Percentiles rank a stretch among this genome's conserved stretches.
Evolutionary conservation across 2,797 vertebrate species (phyloP).

Genomic region (Scyliorhinus canicula): DNA sequence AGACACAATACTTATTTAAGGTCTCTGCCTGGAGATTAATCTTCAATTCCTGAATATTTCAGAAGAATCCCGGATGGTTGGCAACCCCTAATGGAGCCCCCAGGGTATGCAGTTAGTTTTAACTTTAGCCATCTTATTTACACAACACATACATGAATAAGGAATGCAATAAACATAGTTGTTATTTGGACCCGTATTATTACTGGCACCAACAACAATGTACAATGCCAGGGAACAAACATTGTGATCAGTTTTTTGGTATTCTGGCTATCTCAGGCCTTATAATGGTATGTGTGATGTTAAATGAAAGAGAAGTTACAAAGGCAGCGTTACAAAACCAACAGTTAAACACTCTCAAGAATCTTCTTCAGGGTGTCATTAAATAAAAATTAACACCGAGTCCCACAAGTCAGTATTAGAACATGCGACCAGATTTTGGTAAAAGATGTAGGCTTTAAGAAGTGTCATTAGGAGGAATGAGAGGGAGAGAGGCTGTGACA

Average conservation of each 20-base stretch:
- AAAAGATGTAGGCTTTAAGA: neutral
- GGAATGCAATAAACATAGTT: neutral
- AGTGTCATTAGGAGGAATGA: neutral
- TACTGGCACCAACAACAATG: neutral
- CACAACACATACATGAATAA: neutral
- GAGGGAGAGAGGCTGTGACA: neutral
- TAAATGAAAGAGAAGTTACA: neutral
- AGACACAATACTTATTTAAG: neutral
- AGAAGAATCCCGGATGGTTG: neutral
- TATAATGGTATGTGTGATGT: neutral
- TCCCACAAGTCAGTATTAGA: neutral
- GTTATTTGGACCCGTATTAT: neutral
- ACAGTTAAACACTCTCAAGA: no score
- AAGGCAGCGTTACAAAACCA: neutral
- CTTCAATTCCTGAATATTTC: neutral
- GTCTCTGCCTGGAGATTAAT: neutral
- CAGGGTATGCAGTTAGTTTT: neutral
- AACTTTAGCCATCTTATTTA: neutral
- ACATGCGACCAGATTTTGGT: neutral
- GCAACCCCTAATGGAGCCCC: neutral
- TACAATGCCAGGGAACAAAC: slow-evolving; percentile 10
- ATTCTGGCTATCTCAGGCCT: neutral
- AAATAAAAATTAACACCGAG: neutral
- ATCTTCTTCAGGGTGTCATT: no score
- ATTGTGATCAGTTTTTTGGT: neutral